Evolutionary conservation across 2,888 invertebrate genomes (phyloP).

Genomic region (Andrena camellia): DNA sequence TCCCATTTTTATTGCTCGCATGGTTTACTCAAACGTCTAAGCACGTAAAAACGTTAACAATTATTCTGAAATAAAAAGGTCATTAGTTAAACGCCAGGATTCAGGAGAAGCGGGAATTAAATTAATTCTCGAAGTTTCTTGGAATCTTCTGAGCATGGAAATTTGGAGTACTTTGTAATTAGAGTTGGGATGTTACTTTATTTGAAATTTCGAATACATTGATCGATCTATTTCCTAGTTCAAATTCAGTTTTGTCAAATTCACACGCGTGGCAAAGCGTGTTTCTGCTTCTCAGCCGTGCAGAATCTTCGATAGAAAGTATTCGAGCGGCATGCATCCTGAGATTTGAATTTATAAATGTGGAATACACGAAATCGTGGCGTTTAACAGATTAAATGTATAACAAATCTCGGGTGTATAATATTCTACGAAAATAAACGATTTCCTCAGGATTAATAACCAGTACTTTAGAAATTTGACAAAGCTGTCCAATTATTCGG

Average conservation of each 20-base stretch:
- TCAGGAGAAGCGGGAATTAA: neutral
- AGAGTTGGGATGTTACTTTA: too few relatives aligned
- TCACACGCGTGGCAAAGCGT: too few relatives aligned
- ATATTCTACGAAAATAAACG: neutral
- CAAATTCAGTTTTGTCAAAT: too few relatives aligned
- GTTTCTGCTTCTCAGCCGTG: too few relatives aligned
- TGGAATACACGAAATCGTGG: neutral
- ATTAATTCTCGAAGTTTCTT: neutral
- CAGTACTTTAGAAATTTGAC: neutral
- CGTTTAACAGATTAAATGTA: neutral
- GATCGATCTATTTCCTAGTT: too few relatives aligned
- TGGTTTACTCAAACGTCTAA: neutral
- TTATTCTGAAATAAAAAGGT: neutral
- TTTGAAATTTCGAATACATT: too few relatives aligned
- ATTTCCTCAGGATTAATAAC: neutral
- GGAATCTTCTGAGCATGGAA: too few relatives aligned
- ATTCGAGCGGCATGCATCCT: neutral
- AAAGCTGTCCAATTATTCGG: neutral
- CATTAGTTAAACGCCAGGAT: neutral
- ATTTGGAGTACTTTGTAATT: too few relatives aligned
- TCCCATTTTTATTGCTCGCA: neutral
- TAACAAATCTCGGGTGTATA: conserved; percentile 3
- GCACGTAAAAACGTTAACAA: neutral
- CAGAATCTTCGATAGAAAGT: neutral
- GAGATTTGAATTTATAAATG: neutral